Evolutionary conservation across 2,113 vertebrate genomes (phyloP).

Genomic region (Urocolius indicus): DNA sequence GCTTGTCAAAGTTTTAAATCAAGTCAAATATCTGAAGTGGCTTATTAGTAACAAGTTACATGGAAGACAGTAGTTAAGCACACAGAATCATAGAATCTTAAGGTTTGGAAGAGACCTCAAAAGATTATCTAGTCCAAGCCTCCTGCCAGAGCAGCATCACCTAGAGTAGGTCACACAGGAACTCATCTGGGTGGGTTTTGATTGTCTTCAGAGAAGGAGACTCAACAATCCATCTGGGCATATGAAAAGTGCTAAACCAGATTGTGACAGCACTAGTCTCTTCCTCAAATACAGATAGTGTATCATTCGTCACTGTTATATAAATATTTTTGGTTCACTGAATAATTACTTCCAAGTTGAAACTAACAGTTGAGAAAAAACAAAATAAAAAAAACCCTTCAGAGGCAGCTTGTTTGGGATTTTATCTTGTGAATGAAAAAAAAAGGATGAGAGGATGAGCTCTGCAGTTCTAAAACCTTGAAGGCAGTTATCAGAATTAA

Average conservation of each 20-base stretch:
- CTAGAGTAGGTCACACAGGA: too few relatives aligned
- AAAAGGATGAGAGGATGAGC: not conserved
- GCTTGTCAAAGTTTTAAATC: conserved; percentile 1
- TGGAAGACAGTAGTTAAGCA: conserved; percentile 3
- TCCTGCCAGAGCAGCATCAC: too few relatives aligned
- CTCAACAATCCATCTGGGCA: too few relatives aligned
- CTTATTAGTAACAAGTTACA: conserved; percentile 37
- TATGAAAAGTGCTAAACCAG: not conserved
- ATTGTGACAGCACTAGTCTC: conserved; percentile 21
- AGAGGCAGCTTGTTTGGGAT: not conserved
- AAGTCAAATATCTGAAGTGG: not conserved
- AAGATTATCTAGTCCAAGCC: too few relatives aligned
- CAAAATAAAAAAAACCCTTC: not conserved
- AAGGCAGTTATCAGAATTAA: conserved; percentile 3
- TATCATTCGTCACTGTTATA: conserved; percentile 54
- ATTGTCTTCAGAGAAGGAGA: too few relatives aligned
- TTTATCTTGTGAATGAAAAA: not conserved
- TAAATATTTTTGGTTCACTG: conserved; percentile 51
- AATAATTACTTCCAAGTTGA: conserved; percentile 52
- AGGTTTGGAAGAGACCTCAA: too few relatives aligned
- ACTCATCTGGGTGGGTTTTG: too few relatives aligned
- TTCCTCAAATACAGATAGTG: conserved; percentile 53
- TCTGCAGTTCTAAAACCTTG: not conserved
- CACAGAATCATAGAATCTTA: not conserved
- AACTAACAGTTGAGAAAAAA: not conserved